Evolutionary conservation across 1,140 invertebrate species (phyloP).

Genomic region (Linepithema humile): DNA sequence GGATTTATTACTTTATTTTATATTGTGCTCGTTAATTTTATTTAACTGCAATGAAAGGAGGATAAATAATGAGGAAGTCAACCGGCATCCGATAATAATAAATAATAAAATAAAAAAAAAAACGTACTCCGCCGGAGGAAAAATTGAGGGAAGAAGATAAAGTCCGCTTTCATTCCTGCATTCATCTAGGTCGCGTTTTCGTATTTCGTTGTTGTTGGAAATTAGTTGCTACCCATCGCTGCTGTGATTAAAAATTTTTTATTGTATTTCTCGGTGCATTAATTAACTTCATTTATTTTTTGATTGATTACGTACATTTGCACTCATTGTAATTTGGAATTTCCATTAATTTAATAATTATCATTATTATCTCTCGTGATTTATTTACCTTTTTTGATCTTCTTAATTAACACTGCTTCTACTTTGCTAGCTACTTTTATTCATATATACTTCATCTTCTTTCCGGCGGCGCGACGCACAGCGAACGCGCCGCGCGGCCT

Average conservation of each 20-base stretch:
- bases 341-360: background rate
- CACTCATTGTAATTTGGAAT: too few species aligned
- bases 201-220: slow-evolving; percentile 3
- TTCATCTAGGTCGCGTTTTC: slow-evolving; percentile 19
- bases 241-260: slow-evolving; percentile 19
- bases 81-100: slow-evolving; percentile 27
- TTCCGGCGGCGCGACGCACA: background rate
- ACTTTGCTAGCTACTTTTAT: background rate
- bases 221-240: slow-evolving; percentile 24
- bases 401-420: background rate
- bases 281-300: background rate
- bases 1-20: background rate
- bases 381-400: background rate
- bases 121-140: background rate
- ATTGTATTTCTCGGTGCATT: background rate
- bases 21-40: background rate
- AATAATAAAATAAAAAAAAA: slow-evolving; percentile 28
- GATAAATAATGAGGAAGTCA: background rate
- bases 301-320: background rate
- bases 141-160: slow-evolving; percentile 27
- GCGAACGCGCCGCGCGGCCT: background rate
- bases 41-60: background rate
- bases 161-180: background rate
- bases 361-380: background rate
- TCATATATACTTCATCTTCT: background rate